These are phyloP conservation scores for Sterrhoptilus dennistouni DNA, from an alignment of 2,113 vertebrate species.

Conservation along the genomic window DNA sequence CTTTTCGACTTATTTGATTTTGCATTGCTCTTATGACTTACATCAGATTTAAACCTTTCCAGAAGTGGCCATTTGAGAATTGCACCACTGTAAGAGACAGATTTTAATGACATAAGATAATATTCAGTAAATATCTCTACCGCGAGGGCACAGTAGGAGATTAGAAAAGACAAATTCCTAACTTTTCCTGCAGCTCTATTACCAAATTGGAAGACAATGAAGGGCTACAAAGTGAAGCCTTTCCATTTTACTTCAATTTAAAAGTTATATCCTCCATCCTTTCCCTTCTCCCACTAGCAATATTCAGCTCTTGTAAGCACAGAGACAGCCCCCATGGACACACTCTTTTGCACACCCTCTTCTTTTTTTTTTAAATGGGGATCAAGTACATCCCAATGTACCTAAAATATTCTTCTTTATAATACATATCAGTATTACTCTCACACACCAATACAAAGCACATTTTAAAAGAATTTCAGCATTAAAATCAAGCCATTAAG, in stretches of 20 bases:
- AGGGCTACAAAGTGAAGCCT: background rate
- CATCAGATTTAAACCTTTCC: background rate
- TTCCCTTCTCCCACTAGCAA: background rate
- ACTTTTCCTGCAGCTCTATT: background rate
- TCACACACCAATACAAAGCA: background rate
- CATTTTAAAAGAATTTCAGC: background rate
- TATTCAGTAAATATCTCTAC: background rate
- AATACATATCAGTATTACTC: background rate
- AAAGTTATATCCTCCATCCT: background rate
- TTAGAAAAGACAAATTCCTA: background rate
- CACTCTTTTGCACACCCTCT: background rate
- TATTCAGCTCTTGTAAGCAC: background rate
- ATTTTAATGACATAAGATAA: background rate
- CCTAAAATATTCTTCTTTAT: background rate
- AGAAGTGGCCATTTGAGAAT: background rate
- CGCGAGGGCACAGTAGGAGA: background rate
- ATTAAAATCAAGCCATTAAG: background rate
- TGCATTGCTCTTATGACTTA: background rate
- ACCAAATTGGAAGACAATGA: background rate
- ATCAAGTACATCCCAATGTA: background rate
- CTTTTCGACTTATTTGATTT: background rate
- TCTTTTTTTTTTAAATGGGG: background rate
- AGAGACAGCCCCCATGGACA: fast-evolving
- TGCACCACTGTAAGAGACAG: background rate
- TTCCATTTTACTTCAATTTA: background rate